Base-by-base conservation (phyloP, 64 coral and sea anemone genomes). In the Pocillopora verrucosa region DNA sequence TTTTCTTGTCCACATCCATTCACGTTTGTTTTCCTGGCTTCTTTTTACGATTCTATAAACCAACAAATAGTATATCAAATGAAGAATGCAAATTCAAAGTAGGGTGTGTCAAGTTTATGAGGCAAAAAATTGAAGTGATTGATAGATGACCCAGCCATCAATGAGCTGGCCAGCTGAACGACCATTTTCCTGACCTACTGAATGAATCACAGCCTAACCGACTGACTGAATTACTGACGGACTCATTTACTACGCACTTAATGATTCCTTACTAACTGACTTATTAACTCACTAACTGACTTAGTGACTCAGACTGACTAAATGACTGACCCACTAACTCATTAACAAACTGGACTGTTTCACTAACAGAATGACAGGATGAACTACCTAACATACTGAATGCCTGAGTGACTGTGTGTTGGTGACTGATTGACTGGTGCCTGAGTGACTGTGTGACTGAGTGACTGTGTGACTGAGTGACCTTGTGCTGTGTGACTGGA, bases 1-100 rank as follows among this genome's bases (percentile, higher is more conserved):
- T 91, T 19, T 99, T 92, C 82, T 95, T 93, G 58, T 99, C 97
- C 12, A 99, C 94, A 16, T 99, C 94, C 97, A 99, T 99, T n/a
- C n/a, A n/a, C 20, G 90, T 30, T 85, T 99, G 83, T 61, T 87
- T 92, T 14, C 76, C 60, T 34, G 58, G 75, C 45, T 75, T n/a
- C 62, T 92, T 87, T 70, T 63, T 77, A 76, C 90, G 73, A 58
- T 89, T 77, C 79, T 82, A 61, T 26, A 70, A 70, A 11, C 4
- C 36, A 67, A 26, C 45, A 38, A 38, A 16, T 41, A 34, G 14
- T 22, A 19, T 6, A 17, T 65, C 16, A 65, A 65, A 65, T 6
- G 5, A 17, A 65, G 20, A 65, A 65, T 0, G 1, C 15, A 65
- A 16, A 36, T 5, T 45, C 16, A 17, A 37, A 45, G 41, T 16